Percentiles rank a stretch among this genome's conserved stretches.
Evolutionary conservation across 2,113 vertebrate genomes (phyloP).

Genomic region (Anarrhichthys ocellatus): DNA sequence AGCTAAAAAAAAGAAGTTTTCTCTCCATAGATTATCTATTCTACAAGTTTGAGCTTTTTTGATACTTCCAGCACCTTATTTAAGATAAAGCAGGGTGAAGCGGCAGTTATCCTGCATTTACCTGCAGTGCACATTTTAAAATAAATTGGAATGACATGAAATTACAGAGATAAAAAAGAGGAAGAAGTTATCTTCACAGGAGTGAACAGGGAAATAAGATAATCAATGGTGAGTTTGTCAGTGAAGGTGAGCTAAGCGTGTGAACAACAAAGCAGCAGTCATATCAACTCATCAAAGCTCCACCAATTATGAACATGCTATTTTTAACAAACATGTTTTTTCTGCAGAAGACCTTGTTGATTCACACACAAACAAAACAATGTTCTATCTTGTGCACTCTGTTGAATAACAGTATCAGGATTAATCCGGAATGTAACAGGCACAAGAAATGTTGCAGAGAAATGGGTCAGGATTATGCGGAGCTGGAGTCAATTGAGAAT

Average conservation of each 20-base stretch:
- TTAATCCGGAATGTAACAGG: background rate
- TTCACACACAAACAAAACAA: too few species aligned
- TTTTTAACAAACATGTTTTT: background rate
- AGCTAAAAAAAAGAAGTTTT: too few species aligned
- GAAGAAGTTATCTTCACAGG: background rate
- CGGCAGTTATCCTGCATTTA: too few species aligned
- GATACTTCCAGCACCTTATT: too few species aligned
- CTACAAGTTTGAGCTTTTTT: too few species aligned
- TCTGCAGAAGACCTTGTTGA: background rate
- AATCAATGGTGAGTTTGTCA: background rate
- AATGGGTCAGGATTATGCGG: background rate
- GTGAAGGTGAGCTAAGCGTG: too few species aligned
- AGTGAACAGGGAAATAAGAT: background rate
- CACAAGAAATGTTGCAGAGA: background rate
- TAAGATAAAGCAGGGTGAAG: too few species aligned
- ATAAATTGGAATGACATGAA: background rate
- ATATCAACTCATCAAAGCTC: too few species aligned
- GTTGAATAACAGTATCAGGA: background rate
- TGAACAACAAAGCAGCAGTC: background rate
- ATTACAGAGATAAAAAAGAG: background rate
- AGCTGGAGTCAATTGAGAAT: background rate
- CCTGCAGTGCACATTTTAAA: background rate
- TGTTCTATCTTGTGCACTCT: too few species aligned
- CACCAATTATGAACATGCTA: too few species aligned
- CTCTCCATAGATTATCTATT: too few species aligned